phyloP scores from a whole-genome alignment of 2,888 invertebrate genomes.

The Noctua janthe region DNA sequence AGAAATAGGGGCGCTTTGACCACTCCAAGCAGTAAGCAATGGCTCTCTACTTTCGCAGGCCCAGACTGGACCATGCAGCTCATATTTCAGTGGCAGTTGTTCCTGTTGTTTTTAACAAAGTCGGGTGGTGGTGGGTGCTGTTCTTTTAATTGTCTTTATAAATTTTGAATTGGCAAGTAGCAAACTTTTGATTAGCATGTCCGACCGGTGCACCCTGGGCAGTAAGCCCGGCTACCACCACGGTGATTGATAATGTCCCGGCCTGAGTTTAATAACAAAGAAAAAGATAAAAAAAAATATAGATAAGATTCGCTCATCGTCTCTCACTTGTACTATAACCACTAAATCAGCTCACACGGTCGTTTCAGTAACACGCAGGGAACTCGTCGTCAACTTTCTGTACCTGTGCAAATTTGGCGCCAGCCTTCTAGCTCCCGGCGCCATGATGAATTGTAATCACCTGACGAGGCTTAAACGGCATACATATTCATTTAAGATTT shows the following conservation, averaged over 20 bases:
- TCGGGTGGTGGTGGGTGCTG: not conserved
- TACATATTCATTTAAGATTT: slow-evolving; percentile 45
- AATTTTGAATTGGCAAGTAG: not conserved
- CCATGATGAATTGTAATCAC: slow-evolving; percentile 72
- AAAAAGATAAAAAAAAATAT: too few relatives aligned
- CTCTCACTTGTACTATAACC: slow-evolving; percentile 61
- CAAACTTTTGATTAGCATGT: not conserved
- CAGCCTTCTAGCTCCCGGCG: slow-evolving; percentile 24
- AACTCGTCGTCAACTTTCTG: slow-evolving; percentile 73
- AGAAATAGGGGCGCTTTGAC: not conserved
- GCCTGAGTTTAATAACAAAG: not conserved
- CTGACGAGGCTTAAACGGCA: slow-evolving; percentile 48
- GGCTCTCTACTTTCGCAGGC: not conserved
- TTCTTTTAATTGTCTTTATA: not conserved
- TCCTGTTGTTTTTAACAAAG: not conserved
- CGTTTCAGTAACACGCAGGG: slow-evolving; percentile 68
- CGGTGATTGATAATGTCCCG: not conserved
- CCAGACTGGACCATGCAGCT: not conserved
- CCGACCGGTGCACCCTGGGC: too few relatives aligned
- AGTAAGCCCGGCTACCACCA: too few relatives aligned
- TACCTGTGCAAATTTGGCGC: slow-evolving; percentile 74
- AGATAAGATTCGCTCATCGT: slow-evolving; percentile 37
- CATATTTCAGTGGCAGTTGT: not conserved
- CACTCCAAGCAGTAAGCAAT: not conserved
- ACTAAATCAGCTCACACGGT: slow-evolving; percentile 72